Evolutionary conservation across 2,888 invertebrate species (phyloP).

Genomic region (Epirrhoe alternata): DNA sequence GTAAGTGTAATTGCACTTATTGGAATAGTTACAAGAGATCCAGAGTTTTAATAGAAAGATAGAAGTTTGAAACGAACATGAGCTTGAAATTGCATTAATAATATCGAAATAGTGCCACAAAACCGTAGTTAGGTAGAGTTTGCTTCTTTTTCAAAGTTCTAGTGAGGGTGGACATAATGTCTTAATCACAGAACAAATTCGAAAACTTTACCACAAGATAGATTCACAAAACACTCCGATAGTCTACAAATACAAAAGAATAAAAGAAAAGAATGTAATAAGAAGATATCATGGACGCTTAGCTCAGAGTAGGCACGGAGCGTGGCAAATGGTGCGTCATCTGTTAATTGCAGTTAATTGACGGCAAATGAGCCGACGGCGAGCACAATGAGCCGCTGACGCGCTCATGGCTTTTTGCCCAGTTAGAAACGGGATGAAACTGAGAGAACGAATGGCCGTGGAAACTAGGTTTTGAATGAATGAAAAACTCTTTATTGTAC

Average conservation of each 20-base stretch:
- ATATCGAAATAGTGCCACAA: no score
- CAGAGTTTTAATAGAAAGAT: neutral
- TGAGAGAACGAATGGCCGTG: neutral
- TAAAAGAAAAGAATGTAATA: neutral
- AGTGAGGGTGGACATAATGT: no score
- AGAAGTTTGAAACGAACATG: neutral
- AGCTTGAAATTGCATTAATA: neutral
- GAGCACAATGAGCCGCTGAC: conserved; percentile 25
- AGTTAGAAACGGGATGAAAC: neutral
- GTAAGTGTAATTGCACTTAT: conserved; percentile 12
- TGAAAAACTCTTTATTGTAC: no score
- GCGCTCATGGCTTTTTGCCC: conserved; percentile 19
- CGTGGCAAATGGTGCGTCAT: conserved; percentile 50
- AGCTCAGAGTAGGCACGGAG: neutral
- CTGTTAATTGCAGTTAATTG: conserved; percentile 57
- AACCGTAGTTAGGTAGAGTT: no score
- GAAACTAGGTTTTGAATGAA: no score
- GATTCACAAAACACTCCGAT: no score
- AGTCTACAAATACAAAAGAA: no score
- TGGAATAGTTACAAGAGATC: neutral
- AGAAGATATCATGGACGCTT: conserved; percentile 1
- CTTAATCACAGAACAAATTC: no score
- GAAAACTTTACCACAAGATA: no score
- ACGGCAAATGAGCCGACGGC: conserved; percentile 53
- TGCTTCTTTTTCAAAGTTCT: no score